These are phyloP conservation scores for Macroramphosus scolopax DNA, from an alignment of 2,797 vertebrate species.

Conservation along the genomic window DNA sequence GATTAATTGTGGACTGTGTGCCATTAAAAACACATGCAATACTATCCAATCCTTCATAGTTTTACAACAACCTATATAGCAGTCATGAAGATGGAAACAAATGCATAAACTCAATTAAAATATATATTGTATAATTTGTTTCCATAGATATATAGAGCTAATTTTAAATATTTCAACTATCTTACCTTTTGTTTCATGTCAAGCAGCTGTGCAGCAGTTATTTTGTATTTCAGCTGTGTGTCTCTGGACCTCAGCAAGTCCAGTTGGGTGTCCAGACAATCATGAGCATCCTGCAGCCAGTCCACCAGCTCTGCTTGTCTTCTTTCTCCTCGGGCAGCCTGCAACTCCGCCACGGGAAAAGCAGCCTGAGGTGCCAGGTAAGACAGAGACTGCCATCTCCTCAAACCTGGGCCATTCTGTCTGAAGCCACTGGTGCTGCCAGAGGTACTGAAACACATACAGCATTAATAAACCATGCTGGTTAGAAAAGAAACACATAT, in stretches of 20 bases:
- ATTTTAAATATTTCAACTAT: not conserved
- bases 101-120: too few relatives aligned
- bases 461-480: not conserved
- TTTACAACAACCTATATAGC: too few relatives aligned
- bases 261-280: slow-evolving; percentile 53
- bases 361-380: slow-evolving; percentile 45
- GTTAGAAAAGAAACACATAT: not conserved
- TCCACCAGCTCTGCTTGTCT: slow-evolving; percentile 47
- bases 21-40: not conserved
- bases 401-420: slow-evolving; percentile 46
- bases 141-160: not conserved
- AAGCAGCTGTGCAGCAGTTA: slow-evolving; percentile 54
- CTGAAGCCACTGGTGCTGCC: slow-evolving; percentile 43
- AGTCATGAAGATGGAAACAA: too few relatives aligned
- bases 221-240: slow-evolving; percentile 51
- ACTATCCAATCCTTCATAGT: not conserved
- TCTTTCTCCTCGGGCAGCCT: slow-evolving; percentile 26
- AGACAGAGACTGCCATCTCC: slow-evolving; percentile 72
- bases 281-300: slow-evolving; percentile 54
- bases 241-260: slow-evolving; percentile 62
- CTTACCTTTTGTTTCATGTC: slow-evolving; percentile 74
- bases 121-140: too few relatives aligned
- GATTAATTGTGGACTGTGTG: not conserved
- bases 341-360: slow-evolving; percentile 45
- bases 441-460: slow-evolving; percentile 41